Base-by-base conservation (phyloP, 2,888 invertebrate species). In the Macaria notata region DNA sequence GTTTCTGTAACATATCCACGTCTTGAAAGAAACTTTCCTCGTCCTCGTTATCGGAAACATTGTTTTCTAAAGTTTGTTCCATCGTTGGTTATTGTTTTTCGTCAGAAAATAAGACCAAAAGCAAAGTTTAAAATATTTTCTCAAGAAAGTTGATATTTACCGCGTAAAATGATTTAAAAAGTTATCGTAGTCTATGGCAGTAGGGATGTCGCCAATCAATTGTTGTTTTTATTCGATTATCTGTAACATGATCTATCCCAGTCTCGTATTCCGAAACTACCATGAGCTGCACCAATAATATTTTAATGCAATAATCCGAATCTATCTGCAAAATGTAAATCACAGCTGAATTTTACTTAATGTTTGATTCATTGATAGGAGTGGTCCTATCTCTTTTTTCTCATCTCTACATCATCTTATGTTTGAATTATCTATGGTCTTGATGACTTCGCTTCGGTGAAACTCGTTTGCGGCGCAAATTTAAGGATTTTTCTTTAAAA, bases 1-100 rank as follows among this genome's bases (percentile, higher is more conserved):
- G 92, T 68, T 93, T 93, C 70, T 92, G 85, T 66, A 94, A 75
- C 54, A 94, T 82, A 76, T 96, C 95, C 54, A 96, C 94, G 77
- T 96, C 96, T 87, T 95, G 95, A 75, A 95, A 95, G 76, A 93
- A 94, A 48, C 91, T 92, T 73, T 95, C 95, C 67, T 95, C 94
- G 31, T 94, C 94, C 62, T 94, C 93, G 67, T 88, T 90, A 68
- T 93, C 92, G 29, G 87, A 88, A 59, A 84, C 67, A 69, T 86
- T 87, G 49, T 86, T 88, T 29, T 91, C 90, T 31, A 87, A 71
- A 45, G 79, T 73, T 79, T 89, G 88, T 54, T 91, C 90, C 85
- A 87, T 88, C 61, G 9, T 51, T 60, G 41, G n/a, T 41, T 41
- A 8, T 5, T 41, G 9, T 41, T 36, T 36, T 6, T 36, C 33